phyloP scores from a whole-genome alignment of 2,888 invertebrate genomes.

The Rhogogaster chlorosoma region DNA sequence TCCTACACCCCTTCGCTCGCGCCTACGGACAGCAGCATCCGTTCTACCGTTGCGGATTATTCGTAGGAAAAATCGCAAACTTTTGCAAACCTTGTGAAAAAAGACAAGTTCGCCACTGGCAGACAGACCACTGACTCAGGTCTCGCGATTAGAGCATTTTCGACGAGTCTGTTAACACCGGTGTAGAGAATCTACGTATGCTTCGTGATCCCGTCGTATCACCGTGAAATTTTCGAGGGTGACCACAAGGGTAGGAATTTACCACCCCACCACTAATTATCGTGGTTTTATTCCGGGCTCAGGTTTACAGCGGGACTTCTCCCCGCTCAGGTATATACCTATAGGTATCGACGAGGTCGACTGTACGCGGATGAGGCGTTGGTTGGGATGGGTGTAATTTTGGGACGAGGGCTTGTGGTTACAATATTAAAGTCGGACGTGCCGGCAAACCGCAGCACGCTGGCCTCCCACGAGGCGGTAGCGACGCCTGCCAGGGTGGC shows the following conservation, averaged over 20 bases:
- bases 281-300: slow-evolving; percentile 47
- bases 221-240: slow-evolving; percentile 24
- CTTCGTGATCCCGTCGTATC: neutral
- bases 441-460: slow-evolving; percentile 76
- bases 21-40: neutral
- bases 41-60: neutral
- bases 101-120: neutral
- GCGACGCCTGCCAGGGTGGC: slow-evolving; percentile 74
- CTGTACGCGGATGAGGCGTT: slow-evolving; percentile 31
- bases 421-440: slow-evolving; percentile 79
- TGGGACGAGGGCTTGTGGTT: slow-evolving; percentile 65
- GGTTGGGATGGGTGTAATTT: slow-evolving; percentile 50
- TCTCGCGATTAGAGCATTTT: neutral
- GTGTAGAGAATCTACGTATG: neutral
- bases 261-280: slow-evolving; percentile 41
- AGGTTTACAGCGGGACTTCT: slow-evolving; percentile 30
- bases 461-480: slow-evolving; percentile 64
- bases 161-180: neutral
- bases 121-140: neutral
- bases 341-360: slow-evolving; percentile 30
- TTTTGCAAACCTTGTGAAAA: slow-evolving; percentile 7
- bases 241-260: slow-evolving; percentile 28
- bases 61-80: neutral
- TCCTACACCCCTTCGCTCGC: slow-evolving; percentile 41
- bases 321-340: slow-evolving; percentile 4